Base-by-base conservation (phyloP, 2,797 vertebrate species). In the Clarias pachynema region DNA sequence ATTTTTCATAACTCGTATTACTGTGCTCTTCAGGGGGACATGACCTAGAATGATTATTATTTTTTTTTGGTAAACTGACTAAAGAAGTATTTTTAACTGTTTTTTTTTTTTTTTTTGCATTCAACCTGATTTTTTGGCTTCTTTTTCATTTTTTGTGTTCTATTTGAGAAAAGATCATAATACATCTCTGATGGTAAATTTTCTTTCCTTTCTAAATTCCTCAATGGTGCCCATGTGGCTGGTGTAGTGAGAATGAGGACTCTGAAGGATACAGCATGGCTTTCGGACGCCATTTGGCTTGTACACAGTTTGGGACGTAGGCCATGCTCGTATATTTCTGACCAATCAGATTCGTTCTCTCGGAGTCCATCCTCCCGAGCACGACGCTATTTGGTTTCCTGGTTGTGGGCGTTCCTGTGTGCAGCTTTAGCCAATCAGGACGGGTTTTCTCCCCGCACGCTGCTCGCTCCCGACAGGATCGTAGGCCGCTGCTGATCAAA, bases 401-500 rank as follows among this genome's bases (percentile, higher is more conserved):
- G 69, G 31, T 62, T 69, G 37, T 88, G 87, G 89, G 90, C 75
- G 88, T 84, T 62, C 49, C 22, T 81, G 22, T 53, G 6, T 26
- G 8, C 44, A 22, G 34, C 12, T n/a, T 62, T 14, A 68, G 31
- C 91, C 91, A 89, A 88, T 89, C 86, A 79, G n/a, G 40, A 56
- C 24, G 24, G 6, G 69, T 85, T 69, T 86, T 81, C 79, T 70
- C 20, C 40, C 80, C 78, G 62, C 86, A 89, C 87, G 88, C 88
- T 85, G 88, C 89, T 85, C 89, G 86, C 84, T 87, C 63, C 82
- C 49, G 90, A 88, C 83, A 82, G 65, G 85, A 81, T 74, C 62
- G 49, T 79, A 87, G 90, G 87, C 88, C 87, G 85, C 82, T 66
- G 79, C n/a, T 78, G 86, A 77, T 86, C 82, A 84, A 84, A 85